phyloP scores from a whole-genome alignment of 2,113 vertebrate genomes.

The Sardina pilchardus region DNA sequence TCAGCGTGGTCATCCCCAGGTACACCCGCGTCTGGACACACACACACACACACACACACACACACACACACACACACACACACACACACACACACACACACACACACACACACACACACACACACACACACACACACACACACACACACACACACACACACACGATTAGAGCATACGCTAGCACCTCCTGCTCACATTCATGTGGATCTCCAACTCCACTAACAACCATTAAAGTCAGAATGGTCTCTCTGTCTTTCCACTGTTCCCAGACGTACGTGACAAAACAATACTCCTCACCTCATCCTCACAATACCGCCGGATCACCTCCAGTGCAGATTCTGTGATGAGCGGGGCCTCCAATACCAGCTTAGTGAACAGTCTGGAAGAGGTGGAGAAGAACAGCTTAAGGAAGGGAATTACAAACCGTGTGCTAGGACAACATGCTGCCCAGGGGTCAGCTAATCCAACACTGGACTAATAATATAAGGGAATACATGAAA shows the following conservation, averaged over 20 bases:
- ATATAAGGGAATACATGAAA: too few relatives aligned
- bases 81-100: too few relatives aligned
- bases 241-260: neutral
- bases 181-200: neutral
- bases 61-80: too few relatives aligned
- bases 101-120: too few relatives aligned
- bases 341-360: constrained; percentile 91
- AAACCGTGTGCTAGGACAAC: neutral
- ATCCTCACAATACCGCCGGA: constrained; percentile 91
- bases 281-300: constrained; percentile 71
- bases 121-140: too few relatives aligned
- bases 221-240: neutral
- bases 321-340: constrained; percentile 87
- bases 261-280: neutral
- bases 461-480: too few relatives aligned
- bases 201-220: neutral
- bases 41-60: neutral
- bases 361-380: constrained; percentile 91
- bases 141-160: too few relatives aligned
- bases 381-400: constrained; percentile 47
- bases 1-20: constrained; percentile 89
- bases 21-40: constrained; percentile 84
- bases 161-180: too few relatives aligned
- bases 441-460: too few relatives aligned
- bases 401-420: neutral